Conservation (phyloP, 2,113 vertebrate species). For the Clarias magur region DNA sequence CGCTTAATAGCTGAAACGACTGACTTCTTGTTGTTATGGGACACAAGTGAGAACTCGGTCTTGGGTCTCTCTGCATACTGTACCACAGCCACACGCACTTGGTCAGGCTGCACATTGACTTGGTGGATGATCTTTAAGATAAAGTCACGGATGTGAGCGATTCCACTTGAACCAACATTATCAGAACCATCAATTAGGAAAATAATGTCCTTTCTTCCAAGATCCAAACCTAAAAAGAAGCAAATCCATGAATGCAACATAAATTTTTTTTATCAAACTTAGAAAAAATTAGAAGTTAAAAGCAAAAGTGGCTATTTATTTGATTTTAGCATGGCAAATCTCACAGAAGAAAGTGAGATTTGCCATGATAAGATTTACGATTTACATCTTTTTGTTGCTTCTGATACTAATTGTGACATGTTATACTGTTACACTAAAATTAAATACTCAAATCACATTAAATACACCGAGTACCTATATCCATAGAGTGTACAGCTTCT, state of each 20-base stretch:
- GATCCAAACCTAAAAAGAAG: constrained; percentile 60
- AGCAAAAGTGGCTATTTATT: background rate
- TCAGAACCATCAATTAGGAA: constrained; percentile 94
- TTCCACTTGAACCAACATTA: constrained; percentile 61
- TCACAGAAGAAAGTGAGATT: background rate
- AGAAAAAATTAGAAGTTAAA: background rate
- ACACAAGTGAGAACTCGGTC: constrained; percentile 84
- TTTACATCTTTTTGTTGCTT: background rate
- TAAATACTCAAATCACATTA: background rate
- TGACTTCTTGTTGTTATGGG: constrained; percentile 72
- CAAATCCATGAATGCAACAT: background rate
- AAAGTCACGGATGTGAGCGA: constrained; percentile 90
- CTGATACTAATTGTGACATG: background rate
- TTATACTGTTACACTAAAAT: background rate
- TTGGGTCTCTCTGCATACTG: constrained; percentile 83
- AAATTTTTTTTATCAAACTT: too few species aligned
- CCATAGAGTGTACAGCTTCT: background rate
- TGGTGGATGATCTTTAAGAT: constrained; percentile 79
- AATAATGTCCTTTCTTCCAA: constrained; percentile 85
- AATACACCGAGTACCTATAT: constrained; percentile 31
- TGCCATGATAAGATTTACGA: too few species aligned
- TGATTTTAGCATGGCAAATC: background rate
- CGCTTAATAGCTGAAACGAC: constrained; percentile 79
- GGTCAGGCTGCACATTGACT: constrained; percentile 80
- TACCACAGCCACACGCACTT: constrained; percentile 81